Evolutionary conservation across 1,140 invertebrate genomes (phyloP), one percentile per base, ranked within the genome.

Genomic region (Philopotamus ludificatus): DNA sequence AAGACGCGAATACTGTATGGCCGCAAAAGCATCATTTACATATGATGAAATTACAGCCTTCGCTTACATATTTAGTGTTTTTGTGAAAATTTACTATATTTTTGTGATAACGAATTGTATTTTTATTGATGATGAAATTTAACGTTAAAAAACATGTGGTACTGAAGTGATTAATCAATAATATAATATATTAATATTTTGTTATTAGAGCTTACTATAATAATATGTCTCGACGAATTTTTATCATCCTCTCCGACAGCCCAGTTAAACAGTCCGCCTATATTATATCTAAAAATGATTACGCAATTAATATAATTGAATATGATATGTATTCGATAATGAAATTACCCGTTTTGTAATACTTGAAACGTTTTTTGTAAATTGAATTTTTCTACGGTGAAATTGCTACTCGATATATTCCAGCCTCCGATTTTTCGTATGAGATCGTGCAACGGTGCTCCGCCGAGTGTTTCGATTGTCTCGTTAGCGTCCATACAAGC

Each of bases 401-500:
- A 88, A 45, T 80, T 77, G 7, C 79, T 80, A 3, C 73, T 73
- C 8, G 79, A 76, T 41, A 93, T 78, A 72, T 88, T 89, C 91
- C 92, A 93, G 0, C 91, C 91, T 0, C 89, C 90, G 49, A 89
- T 76, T 55, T 87, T 81, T 18, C 84, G 76, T 23, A 98, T 76
- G 0, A 98, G 74, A 26, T 89, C 83, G 1, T 90, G 72, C 76
- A 98, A 84, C 0, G 96, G 96, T 70, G 89, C 82, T 1, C 88
- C 85, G 0, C 92, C 92, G 4, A 92, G 74, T 42, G 84, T 79
- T 79, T 97, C 95, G 53, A 97, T 89, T 0, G 91, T 95, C 73
- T 95, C 93, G 71, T 97, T 95, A 0, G 84, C 83, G 76, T 98
- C 95, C 83, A 98, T 86, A 74, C 96, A 99, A 0, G 95, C 95